phyloP scores from a whole-genome alignment of 2,113 vertebrate genomes.

The Vulpes lagopus region DNA sequence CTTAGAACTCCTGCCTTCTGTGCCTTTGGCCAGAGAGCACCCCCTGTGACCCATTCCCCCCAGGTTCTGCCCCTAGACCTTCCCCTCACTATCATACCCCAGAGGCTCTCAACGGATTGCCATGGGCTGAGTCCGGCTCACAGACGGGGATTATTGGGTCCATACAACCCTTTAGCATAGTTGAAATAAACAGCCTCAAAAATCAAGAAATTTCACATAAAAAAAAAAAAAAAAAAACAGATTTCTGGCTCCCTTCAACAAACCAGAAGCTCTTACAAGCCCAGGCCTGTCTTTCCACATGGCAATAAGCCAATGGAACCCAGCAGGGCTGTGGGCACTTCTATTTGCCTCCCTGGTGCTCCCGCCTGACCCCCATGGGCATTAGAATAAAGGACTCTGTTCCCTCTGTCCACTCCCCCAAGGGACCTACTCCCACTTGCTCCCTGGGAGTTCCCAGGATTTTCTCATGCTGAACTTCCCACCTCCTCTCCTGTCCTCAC shows the following conservation, averaged over 20 bases:
- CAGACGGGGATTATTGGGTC: not conserved
- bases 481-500: not conserved
- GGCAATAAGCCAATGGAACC: not conserved
- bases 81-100: not conserved
- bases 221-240: not conserved
- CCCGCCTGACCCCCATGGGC: fast-evolving
- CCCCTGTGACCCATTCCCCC: not conserved
- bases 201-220: not conserved
- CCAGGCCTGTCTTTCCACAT: not conserved
- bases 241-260: not conserved
- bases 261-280: not conserved
- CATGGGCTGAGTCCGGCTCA: not conserved
- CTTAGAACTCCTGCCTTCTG: not conserved
- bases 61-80: not conserved
- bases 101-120: not conserved
- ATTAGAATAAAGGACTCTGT: not conserved
- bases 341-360: not conserved
- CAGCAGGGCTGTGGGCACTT: not conserved
- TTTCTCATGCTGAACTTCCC: not conserved
- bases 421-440: not conserved
- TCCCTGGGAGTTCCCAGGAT: not conserved
- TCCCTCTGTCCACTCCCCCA: not conserved
- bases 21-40: not conserved
- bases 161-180: not conserved
- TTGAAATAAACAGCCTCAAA: not conserved